Evolutionary conservation across 2,113 vertebrate genomes (phyloP), one percentile per base, ranked within the genome.

Genomic region (Nipponia nippon): DNA sequence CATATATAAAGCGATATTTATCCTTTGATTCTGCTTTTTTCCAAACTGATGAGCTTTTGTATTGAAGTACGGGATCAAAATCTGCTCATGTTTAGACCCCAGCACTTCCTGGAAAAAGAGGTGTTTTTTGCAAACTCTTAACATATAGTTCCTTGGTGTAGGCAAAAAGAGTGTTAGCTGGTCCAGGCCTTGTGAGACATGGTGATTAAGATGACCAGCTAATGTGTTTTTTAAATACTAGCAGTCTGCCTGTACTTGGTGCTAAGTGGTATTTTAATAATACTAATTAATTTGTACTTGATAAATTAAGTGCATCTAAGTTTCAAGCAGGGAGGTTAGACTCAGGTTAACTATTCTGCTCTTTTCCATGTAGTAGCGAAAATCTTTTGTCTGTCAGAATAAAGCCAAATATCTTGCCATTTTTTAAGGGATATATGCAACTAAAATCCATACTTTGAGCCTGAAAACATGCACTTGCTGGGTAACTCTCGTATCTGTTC

Each of bases 251-350:
- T 81, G n/a, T 67, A 47, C 73, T 76, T 90, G 34, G 56, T 86
- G 47, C 49, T 87, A 97, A 97, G 92, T 93, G 94, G 38, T 63
- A 63, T 89, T 96, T 92, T 87, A 95, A 84, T 93, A 92, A 71
- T 67, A 67, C 34, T 87, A 86, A 95, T 93, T 95, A 95, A 95
- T 92, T 95, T 87, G 34, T 67, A 70, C 56, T 89, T 78, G 47
- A 10, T 71, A 79, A 96, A 71, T 90, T 89, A 89, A 89, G 67
- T 77, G 32, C 59, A 67, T 40, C 16, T 50, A 58, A 5, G 30
- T 81, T 76, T 90, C 44, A 61, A 63, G 86, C 34, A 87, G 47
- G 40, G 61, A 91, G 83, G 88, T 87, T 93, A 92, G 63, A 11
- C 52, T 81, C 38, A 36, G 89, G 77, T 95, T 75, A 87, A 91